A percentile compares a stretch with the other conserved stretches of the same genome.
These are phyloP conservation scores for Globodera ellingtonae DNA, from an alignment of 1,140 invertebrate genomes.

Conservation along the genomic window DNA sequence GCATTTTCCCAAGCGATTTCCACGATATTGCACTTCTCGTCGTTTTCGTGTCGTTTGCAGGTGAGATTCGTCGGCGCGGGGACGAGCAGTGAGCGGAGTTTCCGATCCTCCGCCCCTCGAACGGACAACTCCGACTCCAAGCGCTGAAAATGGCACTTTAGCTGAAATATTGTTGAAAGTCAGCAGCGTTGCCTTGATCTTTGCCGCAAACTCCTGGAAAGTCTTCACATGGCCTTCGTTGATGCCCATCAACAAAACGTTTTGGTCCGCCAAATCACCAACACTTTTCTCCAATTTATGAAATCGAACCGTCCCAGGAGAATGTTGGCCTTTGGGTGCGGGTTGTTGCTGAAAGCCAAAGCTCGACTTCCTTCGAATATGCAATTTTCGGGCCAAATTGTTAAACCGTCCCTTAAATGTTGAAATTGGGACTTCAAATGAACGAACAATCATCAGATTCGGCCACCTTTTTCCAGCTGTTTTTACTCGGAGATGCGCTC, in stretches of 20 bases:
- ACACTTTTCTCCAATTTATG: slow-evolving; percentile 17
- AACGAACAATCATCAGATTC: neutral
- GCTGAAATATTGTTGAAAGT: neutral
- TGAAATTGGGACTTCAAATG: neutral
- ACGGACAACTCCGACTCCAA: neutral
- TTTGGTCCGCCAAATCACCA: slow-evolving; percentile 21
- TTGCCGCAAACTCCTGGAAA: slow-evolving; percentile 18
- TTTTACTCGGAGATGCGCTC: neutral
- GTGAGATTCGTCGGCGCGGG: slow-evolving; percentile 17
- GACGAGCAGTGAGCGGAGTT: slow-evolving; percentile 11
- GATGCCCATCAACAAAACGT: slow-evolving; percentile 7
- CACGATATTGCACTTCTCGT: slow-evolving; percentile 3
- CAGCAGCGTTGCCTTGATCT: slow-evolving; percentile 14
- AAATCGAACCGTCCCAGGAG: neutral
- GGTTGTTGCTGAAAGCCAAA: neutral
- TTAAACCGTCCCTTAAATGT: neutral
- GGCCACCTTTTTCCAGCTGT: neutral
- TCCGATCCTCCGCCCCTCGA: neutral
- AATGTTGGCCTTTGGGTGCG: neutral
- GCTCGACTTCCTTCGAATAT: neutral
- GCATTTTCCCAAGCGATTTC: slow-evolving; percentile 26
- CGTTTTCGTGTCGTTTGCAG: neutral
- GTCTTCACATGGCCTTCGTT: slow-evolving; percentile 24
- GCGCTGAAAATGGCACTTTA: slow-evolving; percentile 9
- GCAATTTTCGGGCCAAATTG: neutral